Evolutionary conservation across 2,888 invertebrate species (phyloP), one percentile per base, ranked within the genome.

Genomic region (Acleris cristana): DNA sequence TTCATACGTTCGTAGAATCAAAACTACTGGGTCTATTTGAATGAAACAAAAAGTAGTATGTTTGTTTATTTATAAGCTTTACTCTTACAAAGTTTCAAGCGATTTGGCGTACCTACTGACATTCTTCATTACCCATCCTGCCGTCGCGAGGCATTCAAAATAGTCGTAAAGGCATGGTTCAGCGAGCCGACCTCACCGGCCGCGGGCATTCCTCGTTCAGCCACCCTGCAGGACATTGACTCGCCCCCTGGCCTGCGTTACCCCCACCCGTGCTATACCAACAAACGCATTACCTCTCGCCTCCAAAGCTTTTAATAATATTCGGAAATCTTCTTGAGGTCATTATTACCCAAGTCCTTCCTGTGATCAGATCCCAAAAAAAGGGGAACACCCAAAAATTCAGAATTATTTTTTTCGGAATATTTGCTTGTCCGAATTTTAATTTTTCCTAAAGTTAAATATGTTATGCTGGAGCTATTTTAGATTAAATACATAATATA

Each of bases 131-230:
- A 56, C 56, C 45, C 34, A 44, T 55, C 52, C 55, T 40, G 30
- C 34, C 40, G 56, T 56, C 23, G 48, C 45, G 21, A 48, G 48
- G 61, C 52, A 57, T 66, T 62, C 66, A 51, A 57, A 66, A 57
- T 45, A 52, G 44, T 56, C 56, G 56, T 66, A 53, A 52, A 60
- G 40, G 60, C 52, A 66, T 62, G 63, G n/a, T 53, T 34, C 48
- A 44, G 48, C 53, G 59, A 57, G 40, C 51, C 48, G 45, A 57
- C 64, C 64, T 65, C 68, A 66, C 60, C 51, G 61, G 49, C 64
- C 40, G 73, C 74, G 75, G 74, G 73, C 73, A 72, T 76, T 75
- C 71, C 73, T 72, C 70, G 69, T 64, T 69, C 67, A 70, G 55
- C 65, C 66, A 51, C 70, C 69, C 72, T 67, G 70, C 64, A 68